These are phyloP conservation scores for Syngnathus typhle DNA, from an alignment of 2,113 vertebrate genomes.

Conservation along the genomic window DNA sequence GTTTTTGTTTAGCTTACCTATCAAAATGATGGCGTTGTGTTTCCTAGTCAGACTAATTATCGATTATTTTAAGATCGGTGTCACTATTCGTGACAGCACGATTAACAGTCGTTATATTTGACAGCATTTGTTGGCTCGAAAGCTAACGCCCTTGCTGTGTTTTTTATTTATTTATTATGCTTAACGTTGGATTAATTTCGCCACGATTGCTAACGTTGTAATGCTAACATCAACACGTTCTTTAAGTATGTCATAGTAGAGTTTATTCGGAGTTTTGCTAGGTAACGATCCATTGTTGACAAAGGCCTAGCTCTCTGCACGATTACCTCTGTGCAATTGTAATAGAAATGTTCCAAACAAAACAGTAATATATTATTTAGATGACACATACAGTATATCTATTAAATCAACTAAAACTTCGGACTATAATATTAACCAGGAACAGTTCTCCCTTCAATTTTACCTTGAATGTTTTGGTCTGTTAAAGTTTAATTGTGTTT, in stretches of 20 bases:
- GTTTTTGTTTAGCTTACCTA: slow-evolving; percentile 34
- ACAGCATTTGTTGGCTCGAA: neutral
- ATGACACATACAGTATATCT: neutral
- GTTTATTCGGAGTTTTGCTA: neutral
- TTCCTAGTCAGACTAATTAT: neutral
- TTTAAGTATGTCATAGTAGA: neutral
- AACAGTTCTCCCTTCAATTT: neutral
- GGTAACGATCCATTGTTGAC: neutral
- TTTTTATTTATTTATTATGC: neutral
- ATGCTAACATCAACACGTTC: neutral
- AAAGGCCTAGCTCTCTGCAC: neutral
- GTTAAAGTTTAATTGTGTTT: neutral
- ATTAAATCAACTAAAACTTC: neutral
- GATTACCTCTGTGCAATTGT: slow-evolving; percentile 4
- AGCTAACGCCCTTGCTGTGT: neutral
- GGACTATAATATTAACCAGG: neutral
- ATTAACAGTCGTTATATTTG: neutral
- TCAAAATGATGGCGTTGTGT: slow-evolving; percentile 20
- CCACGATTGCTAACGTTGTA: neutral
- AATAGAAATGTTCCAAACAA: neutral
- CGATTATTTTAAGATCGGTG: neutral
- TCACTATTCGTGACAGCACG: neutral
- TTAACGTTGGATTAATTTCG: neutral
- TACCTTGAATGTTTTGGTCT: neutral
- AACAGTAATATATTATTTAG: neutral